Base-by-base conservation (phyloP, 2,113 vertebrate genomes). In the Chlamydotis undulata region DNA sequence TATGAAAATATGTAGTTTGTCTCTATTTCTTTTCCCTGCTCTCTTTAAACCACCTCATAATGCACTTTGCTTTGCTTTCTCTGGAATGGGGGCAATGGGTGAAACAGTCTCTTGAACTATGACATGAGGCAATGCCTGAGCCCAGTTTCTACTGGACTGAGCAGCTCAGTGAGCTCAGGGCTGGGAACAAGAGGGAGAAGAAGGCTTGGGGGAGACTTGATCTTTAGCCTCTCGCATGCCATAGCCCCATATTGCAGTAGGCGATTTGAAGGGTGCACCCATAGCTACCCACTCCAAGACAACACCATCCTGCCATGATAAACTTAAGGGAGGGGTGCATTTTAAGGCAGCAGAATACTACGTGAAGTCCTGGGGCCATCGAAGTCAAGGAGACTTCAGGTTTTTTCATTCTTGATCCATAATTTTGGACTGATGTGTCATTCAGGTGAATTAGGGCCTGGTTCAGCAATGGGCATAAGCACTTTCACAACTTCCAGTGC, bases 281-380 rank as follows among this genome's bases (percentile, higher is more conserved):
- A 12, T 13, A 63, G 7, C 5, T 60, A 9, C 64, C 18, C n/a
- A 6, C 37, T 68, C 23, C 78, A 85, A 68, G 49, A 28, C 7
- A 78, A 6, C 43, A 49, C 9, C 17, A 19, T 65, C 79, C 28
- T 89, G 35, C 49, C 29, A 16, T 6, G 33, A 21, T 16, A 49
- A 52, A 68, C 19, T 49, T 33, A 3, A 3, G 13, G 24, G 3
- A 12, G 6, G 2, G 14, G 6, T 5, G 22, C 1, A 1, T 4
- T 4, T 49, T 59, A 89, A 79, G 77, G 73, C 26, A 81, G 39
- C 29, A 82, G 25, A 94, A 76, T 23, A 35, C 10, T 19, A 3
- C 0, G 0, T n/a, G 23, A 67, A 43, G 19, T 56, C 35, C 68
- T 0, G 2, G 16, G 26, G 6, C 9, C 14, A 15, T 15, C 39